These are phyloP conservation scores for Mirounga angustirostris DNA, from an alignment of 2,113 vertebrate species.

Conservation along the genomic window DNA sequence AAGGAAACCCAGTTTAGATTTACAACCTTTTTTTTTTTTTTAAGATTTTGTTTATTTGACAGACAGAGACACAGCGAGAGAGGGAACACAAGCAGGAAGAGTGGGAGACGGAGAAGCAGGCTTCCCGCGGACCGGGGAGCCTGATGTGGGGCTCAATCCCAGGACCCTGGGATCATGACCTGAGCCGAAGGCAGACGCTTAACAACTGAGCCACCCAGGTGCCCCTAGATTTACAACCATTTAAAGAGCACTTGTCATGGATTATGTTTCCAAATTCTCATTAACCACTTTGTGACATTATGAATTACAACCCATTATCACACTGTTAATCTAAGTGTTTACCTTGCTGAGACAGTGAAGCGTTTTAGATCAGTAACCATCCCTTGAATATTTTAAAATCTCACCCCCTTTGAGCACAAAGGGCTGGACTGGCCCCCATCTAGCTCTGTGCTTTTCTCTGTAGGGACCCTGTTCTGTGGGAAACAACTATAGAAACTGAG, in stretches of 20 bases:
- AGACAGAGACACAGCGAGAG: no score
- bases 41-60: no score
- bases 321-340: conserved; percentile 86
- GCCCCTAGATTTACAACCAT: conserved; percentile 61
- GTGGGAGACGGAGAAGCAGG: no score
- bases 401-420: neutral
- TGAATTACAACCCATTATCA: conserved; percentile 84
- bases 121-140: no score
- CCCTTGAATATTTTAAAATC: neutral
- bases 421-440: neutral
- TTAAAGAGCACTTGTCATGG: conserved; percentile 66
- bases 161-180: no score
- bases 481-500: neutral
- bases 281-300: conserved; percentile 73
- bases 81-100: no score
- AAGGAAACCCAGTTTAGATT: conserved; percentile 51
- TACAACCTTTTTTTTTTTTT: conserved; percentile 53
- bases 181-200: no score
- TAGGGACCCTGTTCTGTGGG: neutral
- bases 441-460: neutral
- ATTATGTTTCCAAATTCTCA: conserved; percentile 78
- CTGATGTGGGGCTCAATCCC: no score
- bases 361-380: conserved; percentile 80
- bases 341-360: conserved; percentile 82
- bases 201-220: no score